Evolutionary conservation across 1,140 invertebrate genomes (phyloP).

Genomic region (Bombus difficillimus): DNA sequence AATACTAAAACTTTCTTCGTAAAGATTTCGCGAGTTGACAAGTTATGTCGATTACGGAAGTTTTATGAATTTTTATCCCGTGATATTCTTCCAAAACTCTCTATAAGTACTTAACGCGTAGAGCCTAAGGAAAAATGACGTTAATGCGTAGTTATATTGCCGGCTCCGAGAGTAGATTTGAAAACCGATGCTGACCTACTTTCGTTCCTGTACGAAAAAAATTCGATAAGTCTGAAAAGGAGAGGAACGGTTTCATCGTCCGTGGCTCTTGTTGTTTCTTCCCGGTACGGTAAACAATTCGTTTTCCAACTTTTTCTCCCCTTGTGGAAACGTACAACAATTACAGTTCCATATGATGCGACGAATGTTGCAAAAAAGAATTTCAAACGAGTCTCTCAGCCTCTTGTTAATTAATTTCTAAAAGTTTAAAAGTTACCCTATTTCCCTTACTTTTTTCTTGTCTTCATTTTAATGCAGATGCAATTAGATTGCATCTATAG

Average conservation of each 20-base stretch:
- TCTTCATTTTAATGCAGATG: background rate
- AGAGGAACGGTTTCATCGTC: too few relatives aligned
- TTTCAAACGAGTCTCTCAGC: background rate
- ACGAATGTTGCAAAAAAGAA: background rate
- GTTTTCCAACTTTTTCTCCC: background rate
- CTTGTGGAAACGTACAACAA: too few relatives aligned
- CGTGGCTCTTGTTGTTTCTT: background rate
- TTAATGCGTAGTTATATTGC: conserved; percentile 27
- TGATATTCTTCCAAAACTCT: background rate
- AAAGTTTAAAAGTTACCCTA: too few relatives aligned
- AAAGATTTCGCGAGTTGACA: background rate
- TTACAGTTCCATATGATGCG: too few relatives aligned
- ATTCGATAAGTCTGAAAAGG: conserved; percentile 7
- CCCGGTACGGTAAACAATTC: background rate
- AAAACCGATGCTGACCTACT: conserved; percentile 40
- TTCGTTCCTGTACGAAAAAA: conserved; percentile 9
- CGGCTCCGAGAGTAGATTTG: background rate
- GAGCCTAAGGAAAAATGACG: background rate
- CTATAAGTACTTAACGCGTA: background rate
- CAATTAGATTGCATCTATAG: background rate
- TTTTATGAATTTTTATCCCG: background rate
- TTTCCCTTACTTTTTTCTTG: background rate
- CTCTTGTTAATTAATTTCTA: background rate
- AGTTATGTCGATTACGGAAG: background rate
- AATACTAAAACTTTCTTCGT: background rate